Percentiles rank a stretch among this genome's conserved stretches.
phyloP scores from a whole-genome alignment of 1,140 invertebrate genomes.

The Eumeta japonica region DNA sequence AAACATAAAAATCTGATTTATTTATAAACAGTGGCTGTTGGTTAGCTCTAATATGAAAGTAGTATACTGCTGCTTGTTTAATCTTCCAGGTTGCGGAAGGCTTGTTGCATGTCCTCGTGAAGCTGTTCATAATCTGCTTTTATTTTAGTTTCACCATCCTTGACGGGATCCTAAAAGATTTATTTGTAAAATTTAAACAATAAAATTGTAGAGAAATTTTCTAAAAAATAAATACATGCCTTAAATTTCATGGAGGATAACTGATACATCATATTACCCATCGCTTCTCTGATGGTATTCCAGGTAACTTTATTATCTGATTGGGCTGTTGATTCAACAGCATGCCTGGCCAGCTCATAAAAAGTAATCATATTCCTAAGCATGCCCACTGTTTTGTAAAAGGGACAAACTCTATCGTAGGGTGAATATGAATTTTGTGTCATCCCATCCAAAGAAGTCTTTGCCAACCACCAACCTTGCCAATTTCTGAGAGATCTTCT shows the following conservation, averaged over 20 bases:
- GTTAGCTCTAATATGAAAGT: no score
- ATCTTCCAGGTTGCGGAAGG: slow-evolving; percentile 98
- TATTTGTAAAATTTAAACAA: background rate
- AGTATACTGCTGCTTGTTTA: no score
- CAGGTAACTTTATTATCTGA: slow-evolving; percentile 99
- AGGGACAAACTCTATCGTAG: slow-evolving; percentile 98
- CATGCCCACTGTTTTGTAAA: slow-evolving; percentile 99
- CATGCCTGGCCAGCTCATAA: slow-evolving; percentile 96
- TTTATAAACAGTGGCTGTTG: no score
- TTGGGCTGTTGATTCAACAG: slow-evolving; percentile 96
- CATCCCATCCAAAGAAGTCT: slow-evolving; percentile 94
- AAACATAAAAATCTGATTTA: no score
- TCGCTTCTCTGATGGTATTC: slow-evolving; percentile 94
- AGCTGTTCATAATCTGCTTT: slow-evolving; percentile 95
- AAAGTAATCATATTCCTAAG: slow-evolving; percentile 97
- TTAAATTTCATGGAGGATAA: slow-evolving; percentile 99
- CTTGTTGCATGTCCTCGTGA: slow-evolving; percentile 91
- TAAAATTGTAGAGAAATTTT: background rate
- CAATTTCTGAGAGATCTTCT: slow-evolving; percentile 99
- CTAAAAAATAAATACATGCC: slow-evolving; percentile 54
- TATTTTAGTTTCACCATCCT: slow-evolving; percentile 97
- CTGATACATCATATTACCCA: slow-evolving; percentile 95
- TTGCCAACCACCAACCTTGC: slow-evolving; percentile 99
- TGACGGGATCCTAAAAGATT: slow-evolving; percentile 84
- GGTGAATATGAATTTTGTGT: slow-evolving; percentile 97